phyloP scores from a whole-genome alignment of 2,797 vertebrate species.

The Premnoplex brunnescens region DNA sequence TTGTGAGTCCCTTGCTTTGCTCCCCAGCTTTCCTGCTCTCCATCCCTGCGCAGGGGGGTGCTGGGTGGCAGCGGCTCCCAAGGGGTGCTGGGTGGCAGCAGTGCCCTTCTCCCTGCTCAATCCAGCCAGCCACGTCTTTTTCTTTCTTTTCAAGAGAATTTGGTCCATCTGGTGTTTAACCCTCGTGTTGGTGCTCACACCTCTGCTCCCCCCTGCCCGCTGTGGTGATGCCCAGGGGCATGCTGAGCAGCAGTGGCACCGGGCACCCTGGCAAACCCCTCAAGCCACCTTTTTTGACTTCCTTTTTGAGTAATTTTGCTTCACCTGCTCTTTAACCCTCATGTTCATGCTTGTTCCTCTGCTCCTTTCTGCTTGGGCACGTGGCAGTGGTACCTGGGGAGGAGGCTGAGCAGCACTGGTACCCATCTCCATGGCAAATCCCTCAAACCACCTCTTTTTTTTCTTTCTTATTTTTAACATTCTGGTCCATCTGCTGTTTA shows the following conservation, averaged over 20 bases:
- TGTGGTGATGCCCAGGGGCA: neutral
- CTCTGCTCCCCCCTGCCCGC: neutral
- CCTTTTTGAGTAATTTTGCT: neutral
- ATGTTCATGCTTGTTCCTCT: neutral
- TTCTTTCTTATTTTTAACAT: too few species aligned
- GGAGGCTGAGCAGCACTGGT: neutral
- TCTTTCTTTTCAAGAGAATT: neutral
- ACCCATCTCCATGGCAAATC: neutral
- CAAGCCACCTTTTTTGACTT: neutral
- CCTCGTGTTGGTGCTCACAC: accelerated
- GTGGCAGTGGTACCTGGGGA: neutral
- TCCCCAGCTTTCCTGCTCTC: neutral
- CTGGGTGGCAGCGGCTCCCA: too few species aligned
- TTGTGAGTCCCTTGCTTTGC: neutral
- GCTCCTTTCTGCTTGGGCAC: neutral
- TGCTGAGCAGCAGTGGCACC: neutral
- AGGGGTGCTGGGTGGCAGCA: neutral
- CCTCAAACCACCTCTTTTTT: neutral
- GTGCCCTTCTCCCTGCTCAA: neutral
- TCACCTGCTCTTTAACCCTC: neutral
- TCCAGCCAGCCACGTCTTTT: neutral
- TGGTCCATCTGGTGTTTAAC: neutral
- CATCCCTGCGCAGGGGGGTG: neutral
- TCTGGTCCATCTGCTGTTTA: neutral
- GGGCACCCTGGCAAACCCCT: neutral